Base-by-base conservation (phyloP, 2,888 invertebrate genomes). In the Drosophila putrida region DNA sequence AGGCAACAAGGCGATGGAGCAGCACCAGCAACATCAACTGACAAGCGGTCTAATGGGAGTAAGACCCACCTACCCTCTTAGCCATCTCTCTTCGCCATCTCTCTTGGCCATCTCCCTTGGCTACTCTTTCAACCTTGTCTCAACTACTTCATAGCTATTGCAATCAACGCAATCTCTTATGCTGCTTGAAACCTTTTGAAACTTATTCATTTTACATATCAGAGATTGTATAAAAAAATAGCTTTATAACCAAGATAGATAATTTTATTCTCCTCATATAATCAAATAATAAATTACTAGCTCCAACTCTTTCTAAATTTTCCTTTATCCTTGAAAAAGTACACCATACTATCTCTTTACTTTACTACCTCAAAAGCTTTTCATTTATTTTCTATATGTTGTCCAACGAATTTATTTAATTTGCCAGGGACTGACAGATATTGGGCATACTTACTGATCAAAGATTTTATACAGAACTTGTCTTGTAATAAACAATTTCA, bases 1-100 rank as follows among this genome's bases (percentile, higher is more conserved):
- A 60, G 59, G 66, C 62, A 61, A 47, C 53, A 65, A 69, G 72
- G 72, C 78, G 72, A 41, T 41, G 61, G 61, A 61, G 58, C 76
- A 71, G 36, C 54, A 66, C 53, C 43, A 31, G 55, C 33, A 44
- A 35, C 31, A 28, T n/a, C 11, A 39, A 25, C 73, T 59, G 46
- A 41, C 58, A 57, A 58, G n/a, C 25, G 9, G 9, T 54, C 38
- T 39, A 31, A 8, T 44, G 54, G 49, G 38, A 44, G n/a, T 25
- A 2, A 11, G 10, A 1, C n/a, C 33, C 43, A 13, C 25, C 38
- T 9, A 33, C 8, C 46, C 36, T 38, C 38, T 62, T 55, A 5
- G 41, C 54, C 46, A 36, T 10, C 20, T 8, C 4, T 31, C 4
- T 25, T 33, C 15, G 28, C 15, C 44, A 36, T 36, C 11, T 6